Evolutionary conservation across 2,113 vertebrate species (phyloP), one percentile per base, ranked within the genome.

Genomic region (Dissostichus mawsoni): DNA sequence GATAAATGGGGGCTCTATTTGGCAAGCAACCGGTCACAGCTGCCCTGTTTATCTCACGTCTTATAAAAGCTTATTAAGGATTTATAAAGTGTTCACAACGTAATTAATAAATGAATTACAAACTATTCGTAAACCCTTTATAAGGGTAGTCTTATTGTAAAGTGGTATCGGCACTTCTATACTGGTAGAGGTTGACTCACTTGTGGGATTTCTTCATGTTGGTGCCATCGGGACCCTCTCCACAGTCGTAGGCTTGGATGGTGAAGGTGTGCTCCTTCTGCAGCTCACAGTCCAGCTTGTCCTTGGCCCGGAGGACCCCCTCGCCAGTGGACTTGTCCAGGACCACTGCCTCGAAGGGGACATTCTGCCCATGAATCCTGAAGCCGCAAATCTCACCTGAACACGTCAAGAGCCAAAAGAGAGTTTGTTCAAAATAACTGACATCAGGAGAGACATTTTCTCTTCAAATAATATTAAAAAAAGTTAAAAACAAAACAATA

Each of bases 321-420:
- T 99, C 98, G 0, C 98, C 98, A 18, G 97, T 98, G 94, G 97
- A 97, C 80, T 98, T 98, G 92, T 99, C 97, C 94, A 99, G 96
- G 61, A 99, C 96, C 94, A 99, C 96, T 10, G 97, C 97, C 74
- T 99, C 98, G 65, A 99, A 99, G 67, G 98, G 98, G 67, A 98
- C 97, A 76, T 97, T 97, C 59, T 99, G 98, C 69, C 98, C 98
- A 0, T 99, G 97, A 85, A 99, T 98, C 91, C 97, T 96, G 97
- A 99, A 99, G 82, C 97, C 97, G 82, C 98, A 99, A 82, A 99
- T 99, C 95, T 99, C 98, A 94, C 98, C 98, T 96, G 93, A 89
- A 92, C 84, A 87, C 41, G 89, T 82, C 70, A 82, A 92, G 82
- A 90, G 83, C 67, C 87, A 87, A 81, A 79, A 87, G 11, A 67